phyloP scores from a whole-genome alignment of 2,888 invertebrate species.

The Loripinus fragilis region DNA sequence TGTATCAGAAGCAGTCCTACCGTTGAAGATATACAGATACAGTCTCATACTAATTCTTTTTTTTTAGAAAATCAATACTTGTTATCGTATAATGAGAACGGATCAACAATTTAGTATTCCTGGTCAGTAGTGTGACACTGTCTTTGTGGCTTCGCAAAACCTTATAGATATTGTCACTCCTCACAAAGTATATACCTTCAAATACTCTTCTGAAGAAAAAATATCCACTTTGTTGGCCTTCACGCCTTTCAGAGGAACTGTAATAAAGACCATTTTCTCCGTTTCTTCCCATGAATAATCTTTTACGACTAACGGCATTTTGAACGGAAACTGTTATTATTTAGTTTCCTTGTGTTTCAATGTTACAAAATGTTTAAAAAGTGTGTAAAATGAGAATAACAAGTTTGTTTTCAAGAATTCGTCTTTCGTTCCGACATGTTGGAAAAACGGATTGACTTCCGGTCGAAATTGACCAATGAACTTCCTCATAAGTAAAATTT shows the following conservation, averaged over 20 bases:
- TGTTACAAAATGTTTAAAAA: too few species aligned
- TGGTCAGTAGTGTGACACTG: too few species aligned
- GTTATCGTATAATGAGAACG: too few species aligned
- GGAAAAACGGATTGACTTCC: not conserved
- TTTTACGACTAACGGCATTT: slow-evolving; percentile 86
- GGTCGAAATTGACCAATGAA: not conserved
- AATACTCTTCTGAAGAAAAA: slow-evolving; percentile 88
- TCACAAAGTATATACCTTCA: slow-evolving; percentile 88
- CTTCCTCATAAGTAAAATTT: not conserved
- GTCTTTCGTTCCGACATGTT: slow-evolving; percentile 5
- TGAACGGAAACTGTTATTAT: not conserved
- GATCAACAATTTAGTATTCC: too few species aligned
- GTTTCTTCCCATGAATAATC: slow-evolving; percentile 92
- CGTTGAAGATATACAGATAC: too few species aligned
- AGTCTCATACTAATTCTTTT: too few species aligned
- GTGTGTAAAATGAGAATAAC: too few species aligned
- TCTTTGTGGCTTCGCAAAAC: too few species aligned
- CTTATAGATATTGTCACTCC: too few species aligned
- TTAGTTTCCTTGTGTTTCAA: too few species aligned
- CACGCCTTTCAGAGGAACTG: slow-evolving; percentile 88
- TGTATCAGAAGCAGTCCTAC: too few species aligned
- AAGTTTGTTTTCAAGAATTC: not conserved
- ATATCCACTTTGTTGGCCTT: slow-evolving; percentile 88
- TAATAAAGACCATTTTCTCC: slow-evolving; percentile 86
- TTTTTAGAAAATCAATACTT: too few species aligned